phyloP scores from a whole-genome alignment of 2,113 vertebrate genomes.

The Hippopotamus amphibius region DNA sequence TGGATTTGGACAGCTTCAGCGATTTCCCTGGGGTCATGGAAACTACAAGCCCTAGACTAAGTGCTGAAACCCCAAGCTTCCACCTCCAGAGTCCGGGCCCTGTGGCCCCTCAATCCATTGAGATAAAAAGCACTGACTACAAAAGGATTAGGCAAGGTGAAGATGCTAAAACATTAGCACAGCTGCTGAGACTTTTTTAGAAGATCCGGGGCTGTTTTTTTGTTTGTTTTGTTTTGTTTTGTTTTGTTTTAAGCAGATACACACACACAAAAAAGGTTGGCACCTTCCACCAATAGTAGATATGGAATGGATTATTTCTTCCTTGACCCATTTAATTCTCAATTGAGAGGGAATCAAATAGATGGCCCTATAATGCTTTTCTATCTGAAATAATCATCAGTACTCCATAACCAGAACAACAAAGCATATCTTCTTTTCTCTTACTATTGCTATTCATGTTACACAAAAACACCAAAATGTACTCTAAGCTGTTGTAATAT shows the following conservation, averaged over 20 bases:
- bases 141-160: not conserved
- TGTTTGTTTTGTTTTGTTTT: not conserved
- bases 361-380: not conserved
- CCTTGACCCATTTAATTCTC: not conserved
- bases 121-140: not conserved
- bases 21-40: not conserved
- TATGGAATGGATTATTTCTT: not conserved
- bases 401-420: not conserved
- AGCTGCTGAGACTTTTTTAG: not conserved
- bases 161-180: not conserved
- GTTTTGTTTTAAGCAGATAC: not conserved
- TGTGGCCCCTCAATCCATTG: not conserved
- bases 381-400: not conserved
- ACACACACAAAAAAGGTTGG: not conserved
- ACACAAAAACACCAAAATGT: not conserved
- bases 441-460: not conserved
- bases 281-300: not conserved
- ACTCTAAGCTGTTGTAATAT: not conserved
- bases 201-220: not conserved
- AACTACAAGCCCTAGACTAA: not conserved
- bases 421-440: not conserved
- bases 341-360: not conserved
- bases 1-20: not conserved
- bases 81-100: not conserved
- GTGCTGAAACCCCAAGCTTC: not conserved